These are phyloP conservation scores for Galbula dea DNA, from an alignment of 2,113 vertebrate species.

Conservation along the genomic window DNA sequence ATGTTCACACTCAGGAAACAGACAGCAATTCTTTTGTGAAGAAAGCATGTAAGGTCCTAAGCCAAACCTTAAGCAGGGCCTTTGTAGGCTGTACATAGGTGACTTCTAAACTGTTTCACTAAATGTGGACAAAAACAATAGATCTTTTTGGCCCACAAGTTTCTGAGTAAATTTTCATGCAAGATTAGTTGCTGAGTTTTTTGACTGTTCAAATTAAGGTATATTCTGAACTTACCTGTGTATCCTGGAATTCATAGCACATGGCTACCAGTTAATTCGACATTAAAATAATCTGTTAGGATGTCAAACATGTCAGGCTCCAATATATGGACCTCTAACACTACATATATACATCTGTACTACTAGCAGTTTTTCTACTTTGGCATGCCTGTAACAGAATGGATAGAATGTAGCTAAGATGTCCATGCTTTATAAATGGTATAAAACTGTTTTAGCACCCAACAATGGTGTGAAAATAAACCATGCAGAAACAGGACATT, in stretches of 20 bases:
- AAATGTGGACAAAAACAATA: background rate
- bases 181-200: background rate
- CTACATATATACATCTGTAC: background rate
- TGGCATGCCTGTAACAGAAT: background rate
- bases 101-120: background rate
- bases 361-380: background rate
- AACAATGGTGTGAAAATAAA: slow-evolving; percentile 65
- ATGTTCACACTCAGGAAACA: background rate
- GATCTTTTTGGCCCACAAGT: background rate
- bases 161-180: background rate
- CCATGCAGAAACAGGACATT: slow-evolving; percentile 55
- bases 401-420: slow-evolving; percentile 10
- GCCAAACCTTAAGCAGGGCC: background rate
- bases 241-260: background rate
- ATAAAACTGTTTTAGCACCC: slow-evolving; percentile 52
- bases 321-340: background rate
- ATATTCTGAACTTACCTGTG: background rate
- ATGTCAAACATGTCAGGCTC: background rate
- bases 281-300: background rate
- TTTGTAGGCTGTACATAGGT: background rate
- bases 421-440: background rate
- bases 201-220: background rate
- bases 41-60: background rate
- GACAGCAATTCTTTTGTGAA: background rate
- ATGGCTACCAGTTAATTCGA: background rate